These are phyloP conservation scores for Nycticebus coucang DNA, from an alignment of 2,113 vertebrate genomes.

Conservation along the genomic window DNA sequence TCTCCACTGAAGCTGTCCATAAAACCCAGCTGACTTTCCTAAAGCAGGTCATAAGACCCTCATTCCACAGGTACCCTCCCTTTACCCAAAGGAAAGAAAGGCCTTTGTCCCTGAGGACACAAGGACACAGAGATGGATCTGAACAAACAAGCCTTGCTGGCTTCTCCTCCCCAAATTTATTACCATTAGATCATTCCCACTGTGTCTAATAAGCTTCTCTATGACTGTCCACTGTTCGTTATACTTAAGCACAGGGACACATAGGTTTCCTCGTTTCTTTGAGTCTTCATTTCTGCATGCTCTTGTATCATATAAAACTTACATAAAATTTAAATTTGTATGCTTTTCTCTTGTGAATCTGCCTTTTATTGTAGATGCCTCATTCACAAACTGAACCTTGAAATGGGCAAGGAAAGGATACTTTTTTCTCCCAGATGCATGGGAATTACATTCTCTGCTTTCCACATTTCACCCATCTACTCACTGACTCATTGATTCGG, in stretches of 20 bases:
- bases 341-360: background rate
- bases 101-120: background rate
- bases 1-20: background rate
- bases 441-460: constrained; percentile 16
- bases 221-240: background rate
- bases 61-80: background rate
- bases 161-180: background rate
- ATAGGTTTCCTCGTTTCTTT: background rate
- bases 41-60: background rate
- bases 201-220: background rate
- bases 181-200: too few species aligned
- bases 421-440: background rate
- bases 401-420: background rate
- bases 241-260: background rate
- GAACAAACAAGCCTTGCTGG: background rate
- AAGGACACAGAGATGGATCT: background rate
- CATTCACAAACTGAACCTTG: background rate
- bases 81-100: background rate
- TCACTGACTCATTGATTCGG: constrained; percentile 11
- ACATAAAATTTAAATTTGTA: background rate
- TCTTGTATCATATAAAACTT: background rate
- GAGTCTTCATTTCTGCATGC: background rate
- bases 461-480: background rate
- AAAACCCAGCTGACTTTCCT: background rate
- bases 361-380: background rate